Conservation (phyloP, 2,113 vertebrate genomes). For the Callionymus lyra region DNA sequence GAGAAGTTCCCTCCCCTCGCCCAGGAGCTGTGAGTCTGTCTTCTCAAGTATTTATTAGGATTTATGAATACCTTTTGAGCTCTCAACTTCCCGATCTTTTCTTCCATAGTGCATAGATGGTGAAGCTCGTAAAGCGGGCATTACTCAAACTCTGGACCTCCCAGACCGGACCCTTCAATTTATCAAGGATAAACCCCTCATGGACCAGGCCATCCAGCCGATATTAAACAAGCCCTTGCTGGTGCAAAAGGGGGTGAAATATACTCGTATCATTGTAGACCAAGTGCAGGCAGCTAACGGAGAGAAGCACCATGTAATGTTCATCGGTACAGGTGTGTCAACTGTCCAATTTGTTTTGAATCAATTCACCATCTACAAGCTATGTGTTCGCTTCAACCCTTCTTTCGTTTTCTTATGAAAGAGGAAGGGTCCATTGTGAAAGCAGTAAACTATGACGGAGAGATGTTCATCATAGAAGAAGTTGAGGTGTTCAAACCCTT, state of each 20-base stretch:
- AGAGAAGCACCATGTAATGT: slow-evolving; percentile 57
- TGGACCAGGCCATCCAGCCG: slow-evolving; percentile 64
- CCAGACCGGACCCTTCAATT: slow-evolving; percentile 70
- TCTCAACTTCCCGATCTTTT: too few species aligned
- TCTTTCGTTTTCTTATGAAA: too few species aligned
- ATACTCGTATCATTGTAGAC: slow-evolving; percentile 63
- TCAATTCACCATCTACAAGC: too few species aligned
- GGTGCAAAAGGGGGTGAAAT: slow-evolving; percentile 52
- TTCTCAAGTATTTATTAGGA: too few species aligned
- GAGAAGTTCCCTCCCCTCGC: slow-evolving; percentile 65
- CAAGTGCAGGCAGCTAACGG: slow-evolving; percentile 49
- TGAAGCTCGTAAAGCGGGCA: slow-evolving; percentile 34
- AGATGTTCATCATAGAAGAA: slow-evolving; percentile 74
- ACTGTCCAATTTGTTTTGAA: too few species aligned
- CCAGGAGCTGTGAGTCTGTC: slow-evolving; percentile 71
- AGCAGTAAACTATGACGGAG: slow-evolving; percentile 59
- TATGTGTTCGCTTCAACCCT: too few species aligned
- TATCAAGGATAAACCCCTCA: slow-evolving; percentile 62
- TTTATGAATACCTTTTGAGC: too few species aligned
- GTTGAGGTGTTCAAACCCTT: slow-evolving; percentile 59
- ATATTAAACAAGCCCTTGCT: slow-evolving; percentile 47
- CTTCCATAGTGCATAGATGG: slow-evolving; percentile 56
- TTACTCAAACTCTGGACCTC: slow-evolving; percentile 51
- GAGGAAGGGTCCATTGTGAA: slow-evolving; percentile 71
- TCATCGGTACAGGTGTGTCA: slow-evolving; percentile 70